Percentiles rank a stretch among this genome's conserved stretches.
These are phyloP conservation scores for Tenthredo notha DNA, from an alignment of 2,888 invertebrate species.

Conservation along the genomic window DNA sequence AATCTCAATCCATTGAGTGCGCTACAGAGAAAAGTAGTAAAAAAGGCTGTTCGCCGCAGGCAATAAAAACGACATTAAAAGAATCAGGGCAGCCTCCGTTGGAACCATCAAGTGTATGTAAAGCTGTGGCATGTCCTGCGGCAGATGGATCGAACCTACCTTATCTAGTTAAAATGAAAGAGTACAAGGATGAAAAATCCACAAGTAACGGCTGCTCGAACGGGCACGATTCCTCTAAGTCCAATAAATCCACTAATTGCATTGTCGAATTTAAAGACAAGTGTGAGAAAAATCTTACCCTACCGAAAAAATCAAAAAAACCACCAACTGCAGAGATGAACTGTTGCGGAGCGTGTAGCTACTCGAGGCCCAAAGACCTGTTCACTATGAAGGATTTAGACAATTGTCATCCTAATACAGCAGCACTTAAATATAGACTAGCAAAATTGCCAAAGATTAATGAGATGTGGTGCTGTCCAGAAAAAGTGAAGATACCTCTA, in stretches of 20 bases:
- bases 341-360: constrained; percentile 19
- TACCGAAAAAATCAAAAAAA: not conserved
- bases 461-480: constrained; percentile 54
- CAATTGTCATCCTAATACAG: constrained; percentile 57
- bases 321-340: constrained; percentile 40
- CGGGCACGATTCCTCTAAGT: not conserved
- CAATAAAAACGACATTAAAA: constrained; percentile 39
- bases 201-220: not conserved
- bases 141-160: constrained; percentile 35
- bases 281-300: constrained; percentile 43
- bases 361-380: not conserved
- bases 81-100: constrained; percentile 17
- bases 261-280: constrained; percentile 45
- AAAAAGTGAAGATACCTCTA: not conserved
- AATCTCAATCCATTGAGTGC: constrained; percentile 38
- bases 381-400: constrained; percentile 52
- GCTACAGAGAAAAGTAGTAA: constrained; percentile 26
- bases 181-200: not conserved
- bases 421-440: constrained; percentile 63
- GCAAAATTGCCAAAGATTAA: constrained; percentile 61
- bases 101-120: constrained; percentile 32
- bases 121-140: constrained; percentile 20
- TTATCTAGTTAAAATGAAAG: constrained; percentile 43
- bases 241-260: constrained; percentile 16
- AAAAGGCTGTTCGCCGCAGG: constrained; percentile 29